These are phyloP conservation scores for Sicus ferrugineus DNA, from an alignment of 2,888 invertebrate genomes.

Conservation along the genomic window DNA sequence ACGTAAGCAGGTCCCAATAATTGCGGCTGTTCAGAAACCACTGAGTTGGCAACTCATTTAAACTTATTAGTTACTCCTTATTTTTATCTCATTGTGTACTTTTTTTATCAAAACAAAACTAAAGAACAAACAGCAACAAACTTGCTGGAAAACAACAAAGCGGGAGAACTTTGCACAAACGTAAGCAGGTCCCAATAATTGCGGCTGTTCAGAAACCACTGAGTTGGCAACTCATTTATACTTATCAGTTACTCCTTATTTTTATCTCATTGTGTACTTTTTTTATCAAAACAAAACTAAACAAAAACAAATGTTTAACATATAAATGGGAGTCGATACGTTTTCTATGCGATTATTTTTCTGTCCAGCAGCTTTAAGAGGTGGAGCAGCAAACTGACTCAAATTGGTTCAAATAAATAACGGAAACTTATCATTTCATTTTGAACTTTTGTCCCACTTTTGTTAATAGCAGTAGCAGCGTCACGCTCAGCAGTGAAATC, in stretches of 20 bases:
- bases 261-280: neutral
- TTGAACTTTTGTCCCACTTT: neutral
- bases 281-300: conserved; percentile 4
- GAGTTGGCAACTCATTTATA: neutral
- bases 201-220: too few species aligned
- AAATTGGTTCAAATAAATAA: neutral
- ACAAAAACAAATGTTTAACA: neutral
- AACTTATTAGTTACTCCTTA: neutral
- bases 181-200: too few species aligned
- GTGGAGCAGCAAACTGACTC: neutral
- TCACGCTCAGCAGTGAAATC: neutral
- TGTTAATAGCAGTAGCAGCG: neutral
- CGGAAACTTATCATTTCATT: neutral
- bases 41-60: neutral
- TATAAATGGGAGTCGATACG: conserved; percentile 16
- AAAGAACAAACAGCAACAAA: too few species aligned
- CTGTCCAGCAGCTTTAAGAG: conserved; percentile 1
- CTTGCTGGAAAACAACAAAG: too few species aligned
- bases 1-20: too few species aligned
- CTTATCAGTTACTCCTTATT: conserved; percentile 3
- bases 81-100: neutral
- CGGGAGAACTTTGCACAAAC: too few species aligned
- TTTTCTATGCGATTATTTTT: neutral
- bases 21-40: too few species aligned
- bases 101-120: conserved; percentile 1